Percentiles rank a stretch among this genome's conserved stretches.
These are phyloP conservation scores for Mus pahari DNA, from an alignment of 2,113 vertebrate species.

Conservation along the genomic window DNA sequence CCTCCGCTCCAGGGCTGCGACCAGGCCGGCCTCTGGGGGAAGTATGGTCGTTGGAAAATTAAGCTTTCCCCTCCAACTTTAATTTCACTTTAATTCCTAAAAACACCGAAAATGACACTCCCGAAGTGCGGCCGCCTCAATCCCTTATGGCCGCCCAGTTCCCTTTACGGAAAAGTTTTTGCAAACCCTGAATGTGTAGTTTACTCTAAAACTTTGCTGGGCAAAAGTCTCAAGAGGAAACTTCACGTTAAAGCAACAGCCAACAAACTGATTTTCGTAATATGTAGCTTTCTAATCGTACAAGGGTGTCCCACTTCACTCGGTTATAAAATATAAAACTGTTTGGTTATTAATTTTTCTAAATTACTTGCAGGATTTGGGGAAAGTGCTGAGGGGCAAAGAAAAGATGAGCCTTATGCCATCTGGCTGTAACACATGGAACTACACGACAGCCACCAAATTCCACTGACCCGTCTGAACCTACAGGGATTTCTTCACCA, in stretches of 20 bases:
- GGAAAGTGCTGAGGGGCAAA: too few relatives aligned
- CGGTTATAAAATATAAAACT: constrained; percentile 67
- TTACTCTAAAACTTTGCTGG: constrained; percentile 29
- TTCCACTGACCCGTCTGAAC: constrained; percentile 58
- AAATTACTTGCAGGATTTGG: constrained; percentile 47
- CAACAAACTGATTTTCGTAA: constrained; percentile 66
- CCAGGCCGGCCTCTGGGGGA: not conserved
- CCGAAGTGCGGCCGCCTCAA: not conserved
- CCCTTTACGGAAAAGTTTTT: constrained; percentile 58
- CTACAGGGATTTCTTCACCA: constrained; percentile 6
- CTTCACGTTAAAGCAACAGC: constrained; percentile 55
- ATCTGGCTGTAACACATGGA: constrained; percentile 72
- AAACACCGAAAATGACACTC: not conserved
- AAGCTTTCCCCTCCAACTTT: not conserved
- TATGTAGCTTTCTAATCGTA: constrained; percentile 49
- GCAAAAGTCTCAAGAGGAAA: constrained; percentile 53
- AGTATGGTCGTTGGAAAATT: not conserved
- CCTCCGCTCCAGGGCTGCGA: not conserved
- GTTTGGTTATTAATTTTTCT: constrained; percentile 75
- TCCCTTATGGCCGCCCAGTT: not conserved
- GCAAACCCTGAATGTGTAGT: constrained; percentile 24
- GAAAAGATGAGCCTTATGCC: constrained; percentile 52
- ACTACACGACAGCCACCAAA: constrained; percentile 52
- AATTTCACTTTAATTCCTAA: constrained; percentile 41
- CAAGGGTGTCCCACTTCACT: constrained; percentile 61